Base-by-base conservation (phyloP, 2,888 invertebrate genomes). In the Rhingia campestris region DNA sequence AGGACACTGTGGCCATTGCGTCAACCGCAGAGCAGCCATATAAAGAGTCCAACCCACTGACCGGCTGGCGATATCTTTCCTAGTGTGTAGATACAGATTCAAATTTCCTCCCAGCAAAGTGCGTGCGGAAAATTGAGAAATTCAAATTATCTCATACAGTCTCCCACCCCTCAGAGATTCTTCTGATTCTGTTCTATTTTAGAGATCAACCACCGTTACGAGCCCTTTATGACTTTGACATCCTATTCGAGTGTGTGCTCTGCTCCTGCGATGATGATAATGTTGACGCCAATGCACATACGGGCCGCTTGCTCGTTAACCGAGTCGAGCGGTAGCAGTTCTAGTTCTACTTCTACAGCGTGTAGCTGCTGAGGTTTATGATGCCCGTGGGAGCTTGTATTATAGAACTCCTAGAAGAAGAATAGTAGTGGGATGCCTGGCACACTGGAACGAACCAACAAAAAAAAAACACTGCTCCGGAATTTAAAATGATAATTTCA, bases 401-500 rank as follows among this genome's bases (percentile, higher is more conserved):
- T 77, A 76, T 72, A 72, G 53, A 77, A 72, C 72, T 73, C 77
- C 66, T 67, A 63, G 77, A 77, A 77, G 49, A 72, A 64, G 41
- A 14, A 53, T 47, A 49, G 63, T 45, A 63, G 45, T 54, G 37
- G 9, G 12, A 43, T 63, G 66, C 53, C 53, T 49, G 41, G 63
- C 47, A 66, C 53, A 64, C 64, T 72, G 56, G 14, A 66, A 61
- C 45, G 33, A 58, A 22, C 22, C 22, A 22, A 22, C 22, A 22
- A 70, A 63, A 45, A 59, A 45, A 77, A 56, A 64, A 58, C 32
- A 76, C 54, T 69, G 54, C 67, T 39, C 37, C 39, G 67, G 74
- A 84, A 84, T 84, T 84, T 84, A 63, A 79, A 84, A 79, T 80
- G 82, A 79, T 84, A 84, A 84, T 84, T 84, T 84, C 82, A 84